Percentiles rank a stretch among this genome's conserved stretches.
Conservation (phyloP, 1,140 invertebrate genomes). For the Limonius californicus region DNA sequence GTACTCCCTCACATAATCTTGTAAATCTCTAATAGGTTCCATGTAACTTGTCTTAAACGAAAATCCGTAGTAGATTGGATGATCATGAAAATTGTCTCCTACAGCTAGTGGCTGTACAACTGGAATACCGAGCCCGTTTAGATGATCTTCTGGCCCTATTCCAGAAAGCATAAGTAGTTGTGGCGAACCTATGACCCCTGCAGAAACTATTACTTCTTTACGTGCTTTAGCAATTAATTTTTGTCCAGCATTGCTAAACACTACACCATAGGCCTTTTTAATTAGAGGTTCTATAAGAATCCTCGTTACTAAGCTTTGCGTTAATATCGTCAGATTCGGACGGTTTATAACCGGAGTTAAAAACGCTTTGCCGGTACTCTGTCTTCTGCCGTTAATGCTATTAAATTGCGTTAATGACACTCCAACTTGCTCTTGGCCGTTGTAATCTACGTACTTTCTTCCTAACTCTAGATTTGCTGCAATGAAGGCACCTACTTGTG, state of each 20-base stretch:
- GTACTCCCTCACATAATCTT: slow-evolving; percentile 22
- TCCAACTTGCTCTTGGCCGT: slow-evolving; percentile 58
- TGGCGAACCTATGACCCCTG: slow-evolving; percentile 63
- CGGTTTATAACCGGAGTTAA: slow-evolving; percentile 58
- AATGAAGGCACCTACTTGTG: slow-evolving; percentile 35
- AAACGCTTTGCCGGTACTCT: slow-evolving; percentile 67
- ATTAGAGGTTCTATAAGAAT: slow-evolving; percentile 59
- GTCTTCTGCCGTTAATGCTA: slow-evolving; percentile 61
- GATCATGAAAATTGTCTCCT: slow-evolving; percentile 71
- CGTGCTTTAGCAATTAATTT: neutral
- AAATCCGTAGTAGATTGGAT: slow-evolving; percentile 36
- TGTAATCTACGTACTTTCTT: slow-evolving; percentile 64
- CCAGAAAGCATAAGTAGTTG: slow-evolving; percentile 75
- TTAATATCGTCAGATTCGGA: slow-evolving; percentile 59
- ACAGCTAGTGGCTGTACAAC: slow-evolving; percentile 63
- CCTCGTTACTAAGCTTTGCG: slow-evolving; percentile 59
- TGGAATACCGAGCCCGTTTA: slow-evolving; percentile 55
- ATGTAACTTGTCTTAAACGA: neutral
- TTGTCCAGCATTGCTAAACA: neutral
- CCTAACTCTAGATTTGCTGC: slow-evolving; percentile 60
- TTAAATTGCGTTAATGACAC: slow-evolving; percentile 60
- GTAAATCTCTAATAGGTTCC: neutral
- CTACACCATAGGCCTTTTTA: slow-evolving; percentile 2
- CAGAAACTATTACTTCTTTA: slow-evolving; percentile 10
- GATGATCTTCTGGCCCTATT: slow-evolving; percentile 65